Base-by-base conservation (phyloP, 2,888 invertebrate genomes). In the Nomada ferruginata region DNA sequence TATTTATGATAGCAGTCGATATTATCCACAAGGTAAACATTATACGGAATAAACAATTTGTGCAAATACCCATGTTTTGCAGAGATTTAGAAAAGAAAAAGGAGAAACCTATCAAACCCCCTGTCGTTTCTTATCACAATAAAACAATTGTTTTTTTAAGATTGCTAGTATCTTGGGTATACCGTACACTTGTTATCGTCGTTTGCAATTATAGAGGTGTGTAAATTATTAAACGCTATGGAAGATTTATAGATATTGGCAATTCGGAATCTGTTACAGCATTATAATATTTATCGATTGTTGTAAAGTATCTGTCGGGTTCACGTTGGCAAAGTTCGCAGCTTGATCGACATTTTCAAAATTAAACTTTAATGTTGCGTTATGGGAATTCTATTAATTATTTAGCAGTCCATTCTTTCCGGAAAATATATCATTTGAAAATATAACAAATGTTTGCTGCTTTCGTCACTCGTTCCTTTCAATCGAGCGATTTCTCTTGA, bases 11-110 rank as follows among this genome's bases (percentile, higher is more conserved):
- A 18, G 52, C 55, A 60, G 26, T 29, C 36, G 77, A 82, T 86
- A 78, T 76, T 79, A 42, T 71, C 68, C 61, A 52, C 23, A 47
- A 59, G 50, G 36, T 29, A 70, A 82, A 78, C 63, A 64, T 23
- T 10, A 1, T 13, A 29, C 18, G 71, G 29, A 20, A 63, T 73
- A 85, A 85, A 84, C 76, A 83, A 55, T 72, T 86, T 83, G 80
- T 72, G 70, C 59, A 78, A 83, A 59, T 18, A 2, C 23, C 11
- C 20, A 23, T 68, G 23, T 68, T 42, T 59, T 60, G 47, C 68
- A 66, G 47, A 55, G 23, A 26, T 53, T 63, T 18, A 36, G n/a
- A 55, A 20, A 15, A 59, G 29, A 47, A 26, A 23, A 52, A 78
- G 76, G 76, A 61, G 1, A 23, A 13, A 57, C 13, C 20, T 29